These are phyloP conservation scores for Crocidura indochinensis DNA, from an alignment of 2,797 vertebrate genomes.

Conservation along the genomic window DNA sequence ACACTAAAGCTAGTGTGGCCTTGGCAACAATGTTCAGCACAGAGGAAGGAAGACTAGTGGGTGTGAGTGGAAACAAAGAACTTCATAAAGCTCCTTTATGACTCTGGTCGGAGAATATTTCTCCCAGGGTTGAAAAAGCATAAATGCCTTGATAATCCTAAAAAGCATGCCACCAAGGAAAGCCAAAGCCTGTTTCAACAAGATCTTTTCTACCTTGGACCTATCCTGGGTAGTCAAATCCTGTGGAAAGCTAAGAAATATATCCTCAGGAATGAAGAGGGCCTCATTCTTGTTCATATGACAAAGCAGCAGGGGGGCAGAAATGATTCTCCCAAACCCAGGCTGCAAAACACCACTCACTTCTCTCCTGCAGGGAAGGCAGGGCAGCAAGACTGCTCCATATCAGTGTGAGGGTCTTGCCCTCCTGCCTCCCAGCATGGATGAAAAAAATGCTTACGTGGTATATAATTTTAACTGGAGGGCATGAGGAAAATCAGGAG, in stretches of 20 bases:
- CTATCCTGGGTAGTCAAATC: constrained; percentile 72
- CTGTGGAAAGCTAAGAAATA: constrained; percentile 75
- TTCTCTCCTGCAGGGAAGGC: constrained; percentile 62
- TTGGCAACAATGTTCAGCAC: constrained; percentile 77
- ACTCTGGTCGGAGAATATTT: constrained; percentile 84
- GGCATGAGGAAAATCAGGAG: constrained; percentile 67
- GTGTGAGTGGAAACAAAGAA: constrained; percentile 85
- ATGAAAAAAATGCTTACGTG: constrained; percentile 79
- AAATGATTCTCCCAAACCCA: constrained; percentile 67
- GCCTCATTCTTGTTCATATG: constrained; percentile 83
- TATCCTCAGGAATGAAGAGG: constrained; percentile 78
- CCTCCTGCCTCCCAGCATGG: constrained; percentile 76
- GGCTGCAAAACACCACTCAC: constrained; percentile 71
- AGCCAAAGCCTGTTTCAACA: constrained; percentile 82
- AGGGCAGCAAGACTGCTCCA: constrained; percentile 78
- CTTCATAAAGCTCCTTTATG: constrained; percentile 82
- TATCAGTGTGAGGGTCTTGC: constrained; percentile 77
- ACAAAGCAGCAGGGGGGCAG: constrained; percentile 79
- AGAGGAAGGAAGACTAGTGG: constrained; percentile 83
- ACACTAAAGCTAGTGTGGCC: constrained; percentile 75
- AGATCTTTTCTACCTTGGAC: constrained; percentile 77
- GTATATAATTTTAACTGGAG: constrained; percentile 84
- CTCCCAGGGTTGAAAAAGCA: constrained; percentile 81
- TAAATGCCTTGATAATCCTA: constrained; percentile 80
- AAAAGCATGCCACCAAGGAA: constrained; percentile 74